A percentile compares a stretch with the other conserved stretches of the same genome.
Conservation (phyloP, 2,113 vertebrate species). For the Phyllopteryx taeniolatus region DNA sequence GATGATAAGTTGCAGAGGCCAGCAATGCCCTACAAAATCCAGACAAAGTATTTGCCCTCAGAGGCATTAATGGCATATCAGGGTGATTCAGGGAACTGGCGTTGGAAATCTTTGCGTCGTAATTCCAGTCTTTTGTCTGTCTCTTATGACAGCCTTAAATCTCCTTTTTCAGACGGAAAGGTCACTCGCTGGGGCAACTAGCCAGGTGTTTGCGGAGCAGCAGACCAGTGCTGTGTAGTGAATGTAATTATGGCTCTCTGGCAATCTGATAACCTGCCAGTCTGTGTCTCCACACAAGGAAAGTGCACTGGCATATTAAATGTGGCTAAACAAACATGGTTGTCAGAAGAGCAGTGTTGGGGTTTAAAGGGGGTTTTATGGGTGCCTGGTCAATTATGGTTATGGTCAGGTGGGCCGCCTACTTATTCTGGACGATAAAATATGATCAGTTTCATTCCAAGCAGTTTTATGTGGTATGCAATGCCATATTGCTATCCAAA, state of each 20-base stretch:
- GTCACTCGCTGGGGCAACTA: conserved; percentile 50
- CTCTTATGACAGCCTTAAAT: conserved; percentile 25
- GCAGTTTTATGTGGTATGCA: background rate
- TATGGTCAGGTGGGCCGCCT: background rate
- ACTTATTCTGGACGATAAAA: background rate
- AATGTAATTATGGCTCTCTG: conserved; percentile 67
- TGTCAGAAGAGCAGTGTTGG: conserved; percentile 12
- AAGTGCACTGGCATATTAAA: conserved; percentile 62
- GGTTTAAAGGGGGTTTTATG: background rate
- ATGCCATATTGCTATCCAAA: background rate
- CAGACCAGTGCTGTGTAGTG: conserved; percentile 46
- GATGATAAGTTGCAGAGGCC: conserved; percentile 23
- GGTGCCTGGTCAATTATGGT: background rate
- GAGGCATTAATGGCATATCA: background rate
- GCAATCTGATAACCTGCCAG: conserved; percentile 67
- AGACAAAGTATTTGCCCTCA: conserved; percentile 11
- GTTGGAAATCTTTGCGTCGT: conserved; percentile 17
- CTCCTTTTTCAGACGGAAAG: conserved; percentile 40
- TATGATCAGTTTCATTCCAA: background rate
- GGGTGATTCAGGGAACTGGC: conserved; percentile 1
- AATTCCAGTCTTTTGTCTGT: conserved; percentile 11
- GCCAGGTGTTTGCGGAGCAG: conserved; percentile 62
- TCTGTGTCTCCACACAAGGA: conserved; percentile 58
- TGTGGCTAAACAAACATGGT: conserved; percentile 42
- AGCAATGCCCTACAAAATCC: background rate